Percentiles rank a stretch among this genome's conserved stretches.
Evolutionary conservation across 2,888 invertebrate species (phyloP).

Genomic region (Lomographa bimaculata): DNA sequence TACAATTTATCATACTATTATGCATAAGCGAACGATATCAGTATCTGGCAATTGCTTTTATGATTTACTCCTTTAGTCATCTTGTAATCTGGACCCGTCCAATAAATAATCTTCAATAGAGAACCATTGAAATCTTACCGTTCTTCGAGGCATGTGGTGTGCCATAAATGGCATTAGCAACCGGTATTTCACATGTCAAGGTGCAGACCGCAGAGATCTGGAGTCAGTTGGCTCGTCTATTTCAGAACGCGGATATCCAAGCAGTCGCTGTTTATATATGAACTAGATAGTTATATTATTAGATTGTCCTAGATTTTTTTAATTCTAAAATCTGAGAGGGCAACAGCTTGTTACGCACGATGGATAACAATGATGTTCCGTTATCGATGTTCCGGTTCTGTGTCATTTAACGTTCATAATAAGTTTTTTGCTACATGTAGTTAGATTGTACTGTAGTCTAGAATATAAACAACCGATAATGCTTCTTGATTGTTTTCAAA

Average conservation of each 20-base stretch:
- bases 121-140: no score
- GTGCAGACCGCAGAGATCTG: slow-evolving; percentile 11
- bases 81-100: no score
- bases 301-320: slow-evolving; percentile 29
- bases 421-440: slow-evolving; percentile 16
- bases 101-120: no score
- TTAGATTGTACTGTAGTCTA: no score
- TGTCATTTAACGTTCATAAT: slow-evolving; percentile 36
- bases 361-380: slow-evolving; percentile 58
- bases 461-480: no score
- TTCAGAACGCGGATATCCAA: slow-evolving; percentile 14
- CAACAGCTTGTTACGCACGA: slow-evolving; percentile 59
- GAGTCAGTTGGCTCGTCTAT: no score
- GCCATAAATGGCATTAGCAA: slow-evolving; percentile 8
- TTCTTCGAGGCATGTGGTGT: slow-evolving; percentile 18
- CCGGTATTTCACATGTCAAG: slow-evolving; percentile 8
- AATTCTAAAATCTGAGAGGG: slow-evolving; percentile 31
- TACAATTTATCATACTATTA: no score
- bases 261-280: slow-evolving; percentile 8
- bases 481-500: no score
- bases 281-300: slow-evolving; percentile 22
- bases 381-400: slow-evolving; percentile 45
- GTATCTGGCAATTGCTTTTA: no score
- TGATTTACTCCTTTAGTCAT: no score
- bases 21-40: no score